Evolutionary conservation across 2,797 vertebrate genomes (phyloP).

Genomic region (Tokudaia tokunoshimensis): DNA sequence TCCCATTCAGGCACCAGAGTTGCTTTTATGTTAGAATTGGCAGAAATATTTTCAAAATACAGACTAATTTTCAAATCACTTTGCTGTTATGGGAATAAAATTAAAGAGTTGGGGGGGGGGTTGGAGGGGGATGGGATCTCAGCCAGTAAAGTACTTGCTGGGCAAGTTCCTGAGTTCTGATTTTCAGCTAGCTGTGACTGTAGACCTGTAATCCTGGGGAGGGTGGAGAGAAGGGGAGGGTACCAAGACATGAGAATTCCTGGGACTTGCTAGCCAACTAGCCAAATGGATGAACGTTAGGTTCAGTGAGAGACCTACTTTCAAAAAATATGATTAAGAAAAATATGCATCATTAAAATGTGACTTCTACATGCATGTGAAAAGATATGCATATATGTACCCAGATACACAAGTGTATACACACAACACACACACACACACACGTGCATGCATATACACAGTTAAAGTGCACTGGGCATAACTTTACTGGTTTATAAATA

Average conservation of each 20-base stretch:
- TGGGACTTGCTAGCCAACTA: not conserved
- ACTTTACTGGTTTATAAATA: not conserved
- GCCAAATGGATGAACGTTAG: not conserved
- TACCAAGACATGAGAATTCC: not conserved
- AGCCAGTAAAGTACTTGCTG: not conserved
- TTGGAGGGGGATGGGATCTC: too few species aligned
- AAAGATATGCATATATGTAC: not conserved
- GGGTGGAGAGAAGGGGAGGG: not conserved
- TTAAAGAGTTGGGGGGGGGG: not conserved
- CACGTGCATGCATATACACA: not conserved
- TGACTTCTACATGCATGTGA: not conserved
- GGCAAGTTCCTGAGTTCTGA: not conserved
- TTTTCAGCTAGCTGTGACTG: not conserved
- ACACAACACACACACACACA: not conserved
- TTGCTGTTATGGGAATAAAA: conserved; percentile 11
- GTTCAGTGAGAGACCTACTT: not conserved
- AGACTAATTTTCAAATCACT: not conserved
- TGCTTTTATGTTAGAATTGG: conserved; percentile 12
- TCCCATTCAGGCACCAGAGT: not conserved
- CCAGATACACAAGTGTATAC: not conserved
- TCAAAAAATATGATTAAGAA: not conserved
- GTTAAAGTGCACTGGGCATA: conserved; percentile 28
- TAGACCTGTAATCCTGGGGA: not conserved
- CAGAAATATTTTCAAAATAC: conserved; percentile 53
- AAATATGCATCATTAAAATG: not conserved